Evolutionary conservation across 2,888 invertebrate genomes (phyloP).

Genomic region (Melieria crassipennis): DNA sequence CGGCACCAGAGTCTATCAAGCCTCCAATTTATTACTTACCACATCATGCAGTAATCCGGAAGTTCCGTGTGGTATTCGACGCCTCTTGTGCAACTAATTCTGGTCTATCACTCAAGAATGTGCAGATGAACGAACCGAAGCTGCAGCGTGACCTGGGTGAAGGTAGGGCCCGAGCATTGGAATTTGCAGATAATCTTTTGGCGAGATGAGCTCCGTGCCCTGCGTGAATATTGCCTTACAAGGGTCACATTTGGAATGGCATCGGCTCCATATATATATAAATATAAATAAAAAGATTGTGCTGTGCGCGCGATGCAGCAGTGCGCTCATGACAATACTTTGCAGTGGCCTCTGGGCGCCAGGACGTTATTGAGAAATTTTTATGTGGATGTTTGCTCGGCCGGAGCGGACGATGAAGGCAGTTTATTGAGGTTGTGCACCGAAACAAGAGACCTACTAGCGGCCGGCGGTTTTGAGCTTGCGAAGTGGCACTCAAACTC

Average conservation of each 20-base stretch:
- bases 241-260: slow-evolving; percentile 6
- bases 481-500: slow-evolving; percentile 13
- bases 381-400: slow-evolving; percentile 24
- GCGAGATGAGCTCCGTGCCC: slow-evolving; percentile 4
- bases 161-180: neutral
- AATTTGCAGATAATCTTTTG: slow-evolving; percentile 19
- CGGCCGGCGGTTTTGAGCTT: slow-evolving; percentile 15
- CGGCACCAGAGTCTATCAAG: neutral
- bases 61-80: slow-evolving; percentile 25
- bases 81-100: slow-evolving; percentile 26
- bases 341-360: slow-evolving; percentile 10
- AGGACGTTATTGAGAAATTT: slow-evolving; percentile 13
- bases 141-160: slow-evolving; percentile 14
- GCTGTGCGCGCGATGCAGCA: slow-evolving; percentile 17
- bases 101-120: slow-evolving; percentile 22
- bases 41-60: slow-evolving; percentile 25
- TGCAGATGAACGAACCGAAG: slow-evolving; percentile 22
- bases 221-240: slow-evolving; percentile 16
- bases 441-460: slow-evolving; percentile 11
- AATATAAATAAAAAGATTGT: too few species aligned
- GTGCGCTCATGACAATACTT: slow-evolving; percentile 6
- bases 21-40: neutral
- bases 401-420: slow-evolving; percentile 5
- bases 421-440: neutral
- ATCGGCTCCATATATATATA: slow-evolving; percentile 3